phyloP scores from a whole-genome alignment of 2,113 vertebrate species.

The Aspiorhynchus laticeps region DNA sequence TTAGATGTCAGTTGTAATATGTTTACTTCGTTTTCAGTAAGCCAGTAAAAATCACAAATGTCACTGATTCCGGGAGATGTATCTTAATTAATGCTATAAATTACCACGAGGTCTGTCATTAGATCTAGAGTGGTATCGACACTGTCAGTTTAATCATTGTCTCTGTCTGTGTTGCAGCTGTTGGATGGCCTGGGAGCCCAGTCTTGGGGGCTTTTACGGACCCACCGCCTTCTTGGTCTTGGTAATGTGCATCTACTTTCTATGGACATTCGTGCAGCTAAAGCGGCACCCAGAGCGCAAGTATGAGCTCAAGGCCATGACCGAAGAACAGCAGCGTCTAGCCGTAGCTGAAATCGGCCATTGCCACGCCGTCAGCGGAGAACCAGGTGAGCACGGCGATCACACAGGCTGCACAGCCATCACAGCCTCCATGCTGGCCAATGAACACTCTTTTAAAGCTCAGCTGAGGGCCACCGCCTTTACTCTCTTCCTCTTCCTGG shows the following conservation, averaged over 20 bases:
- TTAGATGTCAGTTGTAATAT: constrained; percentile 24
- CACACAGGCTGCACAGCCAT: constrained; percentile 77
- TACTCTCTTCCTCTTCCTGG: constrained; percentile 91
- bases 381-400: constrained; percentile 51
- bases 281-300: constrained; percentile 84
- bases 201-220: constrained; percentile 85
- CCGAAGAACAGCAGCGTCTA: constrained; percentile 80
- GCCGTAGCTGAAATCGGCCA: constrained; percentile 74
- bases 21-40: constrained; percentile 15
- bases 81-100: constrained; percentile 44
- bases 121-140: constrained; percentile 38
- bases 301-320: constrained; percentile 81
- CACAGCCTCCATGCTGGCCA: constrained; percentile 85
- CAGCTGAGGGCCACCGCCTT: constrained; percentile 91
- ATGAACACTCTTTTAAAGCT: constrained; percentile 96
- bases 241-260: constrained; percentile 84
- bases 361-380: constrained; percentile 60
- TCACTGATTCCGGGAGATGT: constrained; percentile 36
- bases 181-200: constrained; percentile 91
- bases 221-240: constrained; percentile 80
- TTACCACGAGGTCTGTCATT: constrained; percentile 45
- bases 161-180: constrained; percentile 73
- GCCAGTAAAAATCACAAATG: constrained; percentile 33
- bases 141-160: constrained; percentile 36
- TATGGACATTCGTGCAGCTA: constrained; percentile 81